Percentiles rank a stretch among this genome's conserved stretches.
Evolutionary conservation across 2,797 vertebrate genomes (phyloP).

Genomic region (Microctenopoma stevenorrisi): DNA sequence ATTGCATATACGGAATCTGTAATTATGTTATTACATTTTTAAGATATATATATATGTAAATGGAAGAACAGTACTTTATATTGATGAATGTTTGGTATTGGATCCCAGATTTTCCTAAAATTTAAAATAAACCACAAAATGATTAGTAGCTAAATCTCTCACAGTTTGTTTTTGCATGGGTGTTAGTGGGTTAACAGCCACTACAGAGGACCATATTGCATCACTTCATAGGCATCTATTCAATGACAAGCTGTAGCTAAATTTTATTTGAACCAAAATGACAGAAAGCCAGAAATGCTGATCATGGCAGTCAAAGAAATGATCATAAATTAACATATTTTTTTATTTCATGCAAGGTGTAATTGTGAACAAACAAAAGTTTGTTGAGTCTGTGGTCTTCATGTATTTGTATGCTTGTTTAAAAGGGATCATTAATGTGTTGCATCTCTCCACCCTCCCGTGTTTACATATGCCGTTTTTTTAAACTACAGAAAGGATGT

Average conservation of each 20-base stretch:
- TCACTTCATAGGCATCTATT: no score
- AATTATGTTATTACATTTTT: slow-evolving; percentile 8
- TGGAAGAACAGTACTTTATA: slow-evolving; percentile 9
- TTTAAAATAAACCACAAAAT: not conserved
- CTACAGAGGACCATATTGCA: no score
- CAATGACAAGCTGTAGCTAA: no score
- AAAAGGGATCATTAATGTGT: slow-evolving; percentile 12
- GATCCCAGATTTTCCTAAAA: not conserved
- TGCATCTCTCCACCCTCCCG: not conserved
- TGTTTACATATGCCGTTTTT: slow-evolving; percentile 16
- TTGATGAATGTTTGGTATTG: not conserved
- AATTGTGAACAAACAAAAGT: no score
- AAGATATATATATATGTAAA: not conserved
- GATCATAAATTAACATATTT: no score
- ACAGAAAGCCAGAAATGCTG: no score
- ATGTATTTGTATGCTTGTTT: not conserved
- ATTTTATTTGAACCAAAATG: no score
- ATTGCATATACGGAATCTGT: slow-evolving; percentile 15
- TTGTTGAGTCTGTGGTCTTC: not conserved
- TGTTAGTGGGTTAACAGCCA: no score
- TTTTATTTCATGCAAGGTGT: no score
- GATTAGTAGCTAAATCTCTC: not conserved
- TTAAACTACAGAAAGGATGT: slow-evolving; percentile 24
- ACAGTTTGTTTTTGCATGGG: no score
- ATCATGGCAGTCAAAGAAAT: no score